Base-by-base conservation (phyloP, 2,888 invertebrate genomes). In the Linnaemya tessellans region DNA sequence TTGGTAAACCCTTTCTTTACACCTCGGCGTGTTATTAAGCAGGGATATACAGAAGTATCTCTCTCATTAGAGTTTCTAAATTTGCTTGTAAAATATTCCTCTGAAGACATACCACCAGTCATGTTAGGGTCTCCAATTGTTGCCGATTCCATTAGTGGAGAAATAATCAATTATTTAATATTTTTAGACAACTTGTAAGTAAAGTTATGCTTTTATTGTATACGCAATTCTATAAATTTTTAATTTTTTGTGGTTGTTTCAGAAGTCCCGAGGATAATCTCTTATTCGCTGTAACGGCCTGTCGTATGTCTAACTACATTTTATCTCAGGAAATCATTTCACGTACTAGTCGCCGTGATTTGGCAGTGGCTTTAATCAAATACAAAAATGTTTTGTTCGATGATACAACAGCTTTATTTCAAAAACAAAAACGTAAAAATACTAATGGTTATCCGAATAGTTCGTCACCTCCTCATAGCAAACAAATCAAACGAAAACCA, bases 381-480 rank as follows among this genome's bases (percentile, higher is more conserved):
- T 89, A 92, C 51, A 92, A 92, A 85, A 92, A 92, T 71, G 92
- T 92, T 13, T 88, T 92, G n/a, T 92, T 92, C 41, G 92, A 92
- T 51, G 92, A 92, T 81, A 89, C 91, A 80, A 91, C 91, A 9
- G 7, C 78, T 64, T 25, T 89, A 88, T 74, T 82, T 64, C 56
- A 80, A 75, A 88, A 79, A 71, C 80, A 71, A 43, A 87, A 68
- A 35, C 85, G n/a, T 85, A 89, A 30, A 64, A 82, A 11, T 77
- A 67, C 30, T 73, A 11, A 56, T 41, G 54, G 49, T 35, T 18
- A 58, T 81, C 4, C 81, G 43, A 75, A 54, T 56, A 43, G 65
- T 13, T 62, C 20, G 5, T 9, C n/a, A 41, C 62, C 58, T 11
- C 35, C 58, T 7, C 10, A 22, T 35, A 35, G 10, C 11, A 75